These are phyloP conservation scores for Mesorhabditis sp. DNA, from an alignment of 2,888 invertebrate genomes.

Conservation along the genomic window DNA sequence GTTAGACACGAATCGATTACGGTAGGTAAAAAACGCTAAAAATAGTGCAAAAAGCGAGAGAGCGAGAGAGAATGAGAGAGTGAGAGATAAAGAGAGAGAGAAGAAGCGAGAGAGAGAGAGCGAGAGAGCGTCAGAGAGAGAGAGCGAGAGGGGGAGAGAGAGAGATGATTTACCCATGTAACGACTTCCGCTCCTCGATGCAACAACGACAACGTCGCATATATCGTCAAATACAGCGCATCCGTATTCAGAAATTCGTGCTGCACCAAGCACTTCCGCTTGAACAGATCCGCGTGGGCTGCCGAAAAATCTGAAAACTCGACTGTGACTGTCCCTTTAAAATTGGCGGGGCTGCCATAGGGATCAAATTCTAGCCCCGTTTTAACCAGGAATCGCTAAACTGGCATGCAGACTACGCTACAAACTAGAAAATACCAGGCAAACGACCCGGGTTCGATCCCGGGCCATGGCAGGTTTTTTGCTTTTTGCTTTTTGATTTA, in stretches of 20 bases:
- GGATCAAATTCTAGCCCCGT: background rate
- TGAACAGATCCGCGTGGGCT: slow-evolving; percentile 38
- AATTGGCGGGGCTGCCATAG: no score
- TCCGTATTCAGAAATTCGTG: slow-evolving; percentile 47
- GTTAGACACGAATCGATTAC: background rate
- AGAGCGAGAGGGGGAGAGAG: background rate
- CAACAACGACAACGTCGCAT: slow-evolving; percentile 34
- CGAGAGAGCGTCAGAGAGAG: no score
- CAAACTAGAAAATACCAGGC: background rate
- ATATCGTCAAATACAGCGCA: slow-evolving; percentile 44
- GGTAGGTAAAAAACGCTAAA: background rate
- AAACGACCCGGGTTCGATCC: background rate
- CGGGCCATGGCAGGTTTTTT: no score
- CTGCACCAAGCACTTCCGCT: slow-evolving; percentile 33
- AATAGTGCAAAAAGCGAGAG: background rate
- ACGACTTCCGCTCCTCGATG: slow-evolving; percentile 18
- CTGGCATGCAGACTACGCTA: background rate
- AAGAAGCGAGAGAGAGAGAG: no score
- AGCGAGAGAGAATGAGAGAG: no score
- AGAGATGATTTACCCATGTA: slow-evolving; percentile 15
- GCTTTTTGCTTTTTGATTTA: no score
- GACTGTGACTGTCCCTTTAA: background rate
- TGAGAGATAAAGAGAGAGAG: no score
- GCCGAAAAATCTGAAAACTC: slow-evolving; percentile 38
- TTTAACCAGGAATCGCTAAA: background rate